Conservation (phyloP, 2,888 invertebrate species). For the Glaucopsyche alexis region DNA sequence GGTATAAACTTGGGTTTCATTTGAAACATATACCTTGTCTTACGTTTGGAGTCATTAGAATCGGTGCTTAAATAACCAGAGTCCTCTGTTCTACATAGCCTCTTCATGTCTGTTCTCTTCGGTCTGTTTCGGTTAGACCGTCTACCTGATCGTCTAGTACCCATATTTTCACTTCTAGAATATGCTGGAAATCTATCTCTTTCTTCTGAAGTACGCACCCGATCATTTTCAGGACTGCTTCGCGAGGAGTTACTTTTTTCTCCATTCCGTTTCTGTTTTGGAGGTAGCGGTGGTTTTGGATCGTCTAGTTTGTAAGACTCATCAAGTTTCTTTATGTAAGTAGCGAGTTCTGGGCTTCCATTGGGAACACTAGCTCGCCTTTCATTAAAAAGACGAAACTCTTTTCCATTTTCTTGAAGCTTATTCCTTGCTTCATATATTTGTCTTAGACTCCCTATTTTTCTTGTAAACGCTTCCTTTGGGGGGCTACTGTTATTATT, state of each 20-base stretch:
- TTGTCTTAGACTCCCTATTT: constrained; percentile 86
- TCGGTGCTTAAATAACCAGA: constrained; percentile 93
- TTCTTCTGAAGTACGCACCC: constrained; percentile 61
- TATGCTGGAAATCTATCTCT: constrained; percentile 61
- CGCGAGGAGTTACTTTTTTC: constrained; percentile 55
- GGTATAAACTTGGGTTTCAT: constrained; percentile 57
- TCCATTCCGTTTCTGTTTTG: constrained; percentile 58
- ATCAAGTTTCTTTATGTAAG: constrained; percentile 60
- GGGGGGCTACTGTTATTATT: constrained; percentile 52
- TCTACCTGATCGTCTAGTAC: constrained; percentile 63
- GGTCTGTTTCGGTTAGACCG: constrained; percentile 66
- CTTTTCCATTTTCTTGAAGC: constrained; percentile 54
- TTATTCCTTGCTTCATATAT: constrained; percentile 87
- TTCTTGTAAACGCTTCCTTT: constrained; percentile 72
- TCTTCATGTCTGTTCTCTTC: constrained; percentile 64
- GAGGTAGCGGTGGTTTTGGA: constrained; percentile 66
- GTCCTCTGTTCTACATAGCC: constrained; percentile 81
- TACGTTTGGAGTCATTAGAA: constrained; percentile 82
- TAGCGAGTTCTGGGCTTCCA: constrained; percentile 55
- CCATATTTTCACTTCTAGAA: constrained; percentile 58
- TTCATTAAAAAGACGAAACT: constrained; percentile 49
- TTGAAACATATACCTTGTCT: constrained; percentile 71
- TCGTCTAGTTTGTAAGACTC: constrained; percentile 55
- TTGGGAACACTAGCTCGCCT: constrained; percentile 66
- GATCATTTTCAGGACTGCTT: constrained; percentile 61